Evolutionary conservation across 2,888 invertebrate species (phyloP), one percentile per base, ranked within the genome.

Genomic region (Salticus scenicus): DNA sequence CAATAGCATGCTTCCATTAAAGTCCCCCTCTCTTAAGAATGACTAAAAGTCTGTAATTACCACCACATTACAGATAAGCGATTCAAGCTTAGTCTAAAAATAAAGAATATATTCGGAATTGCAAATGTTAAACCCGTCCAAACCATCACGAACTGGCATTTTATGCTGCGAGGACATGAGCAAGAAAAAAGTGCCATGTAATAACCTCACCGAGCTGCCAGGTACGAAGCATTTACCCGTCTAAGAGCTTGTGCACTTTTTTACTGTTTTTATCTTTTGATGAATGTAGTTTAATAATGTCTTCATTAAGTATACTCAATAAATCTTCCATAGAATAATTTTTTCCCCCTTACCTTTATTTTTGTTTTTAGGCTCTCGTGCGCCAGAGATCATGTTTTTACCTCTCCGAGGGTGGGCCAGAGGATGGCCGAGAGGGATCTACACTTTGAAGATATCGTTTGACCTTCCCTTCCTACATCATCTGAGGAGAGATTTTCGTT

Each of bases 281-380:
- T 82, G 81, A 82, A 82, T 75, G 73, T 69, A 66, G 57, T 72
- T 69, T 84, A 84, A 84, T 84, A 84, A 84, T 84, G 83, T 84
- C 83, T 84, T 84, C 83, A 84, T 84, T 84, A 84, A 84, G 73
- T 67, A 20, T n/a, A 64, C 67, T 77, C 83, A 71, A 84, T 84
- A 78, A 84, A 84, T 84, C 83, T 69, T 84, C 74, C 24, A 30
- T 10, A 27, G 30, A 8, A 10, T 12, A 17, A 7, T 80, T 80
- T 73, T 80, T 47, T 57, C n/a, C n/a, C n/a, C n/a, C n/a, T n/a
- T 67, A 63, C 51, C 67, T 10, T 47, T n/a, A n/a, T n/a, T n/a
- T n/a, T n/a, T n/a, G n/a, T n/a, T n/a, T n/a, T n/a, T n/a, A n/a
- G n/a, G 12, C 24, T 57, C 24, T 57, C 37, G 67, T 24, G 33